A percentile compares a stretch with the other conserved stretches of the same genome.
Evolutionary conservation across 1,140 invertebrate genomes (phyloP).

Genomic region (Zaprionus taronus): DNA sequence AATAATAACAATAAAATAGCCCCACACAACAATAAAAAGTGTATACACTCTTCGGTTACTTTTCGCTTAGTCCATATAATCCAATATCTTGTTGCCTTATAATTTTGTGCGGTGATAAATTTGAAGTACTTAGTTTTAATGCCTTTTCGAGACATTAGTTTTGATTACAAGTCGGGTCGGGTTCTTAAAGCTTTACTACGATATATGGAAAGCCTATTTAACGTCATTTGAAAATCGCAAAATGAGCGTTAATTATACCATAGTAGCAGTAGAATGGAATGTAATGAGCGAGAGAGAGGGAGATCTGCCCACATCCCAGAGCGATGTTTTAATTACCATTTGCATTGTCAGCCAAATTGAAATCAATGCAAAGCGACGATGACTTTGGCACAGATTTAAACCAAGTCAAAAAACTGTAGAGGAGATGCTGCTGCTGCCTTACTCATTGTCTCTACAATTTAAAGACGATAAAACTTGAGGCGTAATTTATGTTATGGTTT

Average conservation of each 20-base stretch:
- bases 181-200: constrained; percentile 12
- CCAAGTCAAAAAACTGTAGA: background rate
- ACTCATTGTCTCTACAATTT: constrained; percentile 9
- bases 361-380: constrained; percentile 27
- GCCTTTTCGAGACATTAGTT: constrained; percentile 60
- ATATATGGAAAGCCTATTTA: constrained; percentile 44
- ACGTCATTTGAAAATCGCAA: constrained; percentile 48
- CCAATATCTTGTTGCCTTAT: constrained; percentile 21
- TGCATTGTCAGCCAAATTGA: constrained; percentile 37
- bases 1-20: too few species aligned
- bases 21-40: background rate
- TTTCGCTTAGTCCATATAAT: background rate
- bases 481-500: constrained; percentile 1
- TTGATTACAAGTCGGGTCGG: constrained; percentile 60
- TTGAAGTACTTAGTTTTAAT: constrained; percentile 67
- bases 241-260: constrained; percentile 25
- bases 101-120: constrained; percentile 61
- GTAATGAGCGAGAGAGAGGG: constrained; percentile 4
- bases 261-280: constrained; percentile 11
- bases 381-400: constrained; percentile 31
- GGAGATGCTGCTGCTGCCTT: background rate
- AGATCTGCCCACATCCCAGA: constrained; percentile 25
- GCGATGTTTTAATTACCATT: constrained; percentile 29
- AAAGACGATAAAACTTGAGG: constrained; percentile 1
- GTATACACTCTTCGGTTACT: background rate